Evolutionary conservation across 2,113 vertebrate species (phyloP), one percentile per base, ranked within the genome.

Genomic region (Origma solitaria): DNA sequence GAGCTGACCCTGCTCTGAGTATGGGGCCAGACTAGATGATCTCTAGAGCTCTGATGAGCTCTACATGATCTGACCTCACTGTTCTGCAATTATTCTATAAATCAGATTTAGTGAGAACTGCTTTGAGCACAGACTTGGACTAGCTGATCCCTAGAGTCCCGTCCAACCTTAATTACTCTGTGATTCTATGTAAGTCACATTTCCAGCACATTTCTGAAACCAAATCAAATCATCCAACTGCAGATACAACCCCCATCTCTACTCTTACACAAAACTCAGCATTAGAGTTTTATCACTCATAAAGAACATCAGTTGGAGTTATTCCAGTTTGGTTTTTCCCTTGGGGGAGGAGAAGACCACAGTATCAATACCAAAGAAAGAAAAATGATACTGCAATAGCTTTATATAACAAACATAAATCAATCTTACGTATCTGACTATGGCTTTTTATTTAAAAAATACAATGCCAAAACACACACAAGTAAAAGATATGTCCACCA

Each of bases 261-360:
- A 23, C 57, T 92, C 30, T 45, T 21, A 60, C 0, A 40, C 3
- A 2, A 15, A 76, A 58, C 54, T 42, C 0, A 0, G 35, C 27
- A 40, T 53, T 65, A 89, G 30, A 40, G 31, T 61, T 86, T 33
- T 75, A 87, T 44, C 33, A 51, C 49, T 87, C n/a, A 14, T 50
- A 64, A 70, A 78, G 37, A 94, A 62, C 38, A 47, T 69, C 12
- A 86, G 56, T 9, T 85, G 57, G 57, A 82, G 17, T 49, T 65
- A 53, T 57, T 75, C 31, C 75, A 88, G 31, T 42, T 64, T 38
- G 18, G 8, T 22, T 51, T 76, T 82, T 33, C 19, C 47, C 23
- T 30, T 44, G 28, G 24, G 21, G 38, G 7, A 75, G 15, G 22
- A 60, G 37, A 37, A 45, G 8, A 94, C 11, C 23, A 47, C 24